Conservation (phyloP, 2,797 vertebrate genomes). For the Sebastes itinus region DNA sequence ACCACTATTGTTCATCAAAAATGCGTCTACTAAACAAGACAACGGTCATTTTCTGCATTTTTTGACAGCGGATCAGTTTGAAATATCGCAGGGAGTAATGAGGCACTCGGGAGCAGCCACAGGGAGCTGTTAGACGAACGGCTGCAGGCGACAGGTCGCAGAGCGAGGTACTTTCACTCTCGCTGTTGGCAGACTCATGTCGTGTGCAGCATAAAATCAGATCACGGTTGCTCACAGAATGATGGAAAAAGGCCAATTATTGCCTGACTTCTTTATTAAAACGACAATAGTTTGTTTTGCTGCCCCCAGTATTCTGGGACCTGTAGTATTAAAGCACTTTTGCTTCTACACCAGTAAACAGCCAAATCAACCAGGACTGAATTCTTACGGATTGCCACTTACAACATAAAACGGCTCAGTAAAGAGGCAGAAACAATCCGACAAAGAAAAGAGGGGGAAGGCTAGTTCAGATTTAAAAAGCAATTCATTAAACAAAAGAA, state of each 20-base stretch:
- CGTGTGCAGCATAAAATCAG: neutral
- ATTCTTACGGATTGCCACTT: neutral
- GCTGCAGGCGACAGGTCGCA: too few species aligned
- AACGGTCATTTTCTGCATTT: too few species aligned
- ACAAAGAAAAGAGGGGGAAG: slow-evolving; percentile 6
- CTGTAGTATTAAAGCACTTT: neutral
- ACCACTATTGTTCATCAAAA: too few species aligned
- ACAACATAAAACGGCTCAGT: neutral
- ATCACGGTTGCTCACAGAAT: neutral
- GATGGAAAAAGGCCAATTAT: neutral
- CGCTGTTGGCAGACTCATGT: too few species aligned
- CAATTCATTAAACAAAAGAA: slow-evolving; percentile 25
- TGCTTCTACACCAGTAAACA: neutral
- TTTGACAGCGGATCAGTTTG: too few species aligned
- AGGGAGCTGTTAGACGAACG: too few species aligned
- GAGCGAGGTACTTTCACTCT: too few species aligned
- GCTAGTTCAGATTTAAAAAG: slow-evolving; percentile 19
- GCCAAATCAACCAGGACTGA: neutral
- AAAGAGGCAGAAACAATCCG: slow-evolving; percentile 50
- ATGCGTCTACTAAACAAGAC: too few species aligned
- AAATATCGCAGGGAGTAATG: too few species aligned
- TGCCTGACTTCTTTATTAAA: neutral
- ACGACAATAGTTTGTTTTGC: too few species aligned
- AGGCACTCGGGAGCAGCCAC: too few species aligned
- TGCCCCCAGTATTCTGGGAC: neutral